Percentiles rank a stretch among this genome's conserved stretches.
Evolutionary conservation across 1,140 invertebrate genomes (phyloP).

Genomic region (Pseudomyrmex concolor): DNA sequence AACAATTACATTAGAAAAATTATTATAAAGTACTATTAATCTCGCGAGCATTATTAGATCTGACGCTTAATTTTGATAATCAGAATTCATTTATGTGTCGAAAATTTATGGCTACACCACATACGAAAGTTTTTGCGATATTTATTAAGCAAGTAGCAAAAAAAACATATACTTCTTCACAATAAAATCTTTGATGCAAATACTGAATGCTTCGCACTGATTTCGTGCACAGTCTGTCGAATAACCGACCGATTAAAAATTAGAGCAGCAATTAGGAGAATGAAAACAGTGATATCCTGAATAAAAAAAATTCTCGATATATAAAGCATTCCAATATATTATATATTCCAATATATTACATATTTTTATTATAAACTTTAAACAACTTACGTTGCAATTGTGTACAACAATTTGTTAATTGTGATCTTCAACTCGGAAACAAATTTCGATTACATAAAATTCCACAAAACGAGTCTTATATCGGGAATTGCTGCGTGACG

Average conservation of each 20-base stretch:
- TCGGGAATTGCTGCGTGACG: constrained; percentile 30
- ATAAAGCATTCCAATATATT: neutral
- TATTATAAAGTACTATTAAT: constrained; percentile 47
- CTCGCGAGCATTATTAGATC: neutral
- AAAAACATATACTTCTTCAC: constrained; percentile 26
- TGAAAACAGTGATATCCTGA: neutral
- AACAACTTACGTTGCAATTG: neutral
- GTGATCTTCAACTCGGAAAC: neutral
- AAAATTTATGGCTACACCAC: constrained; percentile 19
- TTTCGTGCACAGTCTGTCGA: constrained; percentile 34
- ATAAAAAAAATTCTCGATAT: constrained; percentile 27
- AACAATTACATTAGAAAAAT: constrained; percentile 35
- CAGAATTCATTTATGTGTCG: constrained; percentile 12
- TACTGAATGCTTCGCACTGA: constrained; percentile 34
- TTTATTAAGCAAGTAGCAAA: constrained; percentile 50
- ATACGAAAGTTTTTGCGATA: constrained; percentile 9
- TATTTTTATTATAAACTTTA: constrained; percentile 18
- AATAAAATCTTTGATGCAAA: constrained; percentile 48
- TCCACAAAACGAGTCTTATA: constrained; percentile 6
- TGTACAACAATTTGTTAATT: neutral
- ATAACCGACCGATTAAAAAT: constrained; percentile 19
- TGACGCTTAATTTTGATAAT: constrained; percentile 1
- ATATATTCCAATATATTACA: constrained; percentile 28
- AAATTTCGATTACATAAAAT: constrained; percentile 22
- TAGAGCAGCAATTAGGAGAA: constrained; percentile 10